phyloP scores from a whole-genome alignment of 2,113 vertebrate species.

The sheep (Ovis aries) region ARS-UI_Ramb_v3.0 NC_056058.1:61458001-61458500 shows the following conservation, averaged over 20 bases:
- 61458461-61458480: neutral
- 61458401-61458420: neutral
- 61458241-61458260: neutral
- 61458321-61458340: neutral
- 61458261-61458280: neutral
- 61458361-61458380: neutral
- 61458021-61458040: neutral
- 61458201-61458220: neutral
- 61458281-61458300: neutral
- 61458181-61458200: neutral
- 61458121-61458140: neutral
- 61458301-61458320: neutral
- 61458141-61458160: neutral
- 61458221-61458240: neutral
- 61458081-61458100: neutral
- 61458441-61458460: neutral
- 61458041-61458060: neutral
- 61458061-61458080: neutral
- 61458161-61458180: neutral
- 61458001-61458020: neutral
- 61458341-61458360: neutral
- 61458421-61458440: neutral
- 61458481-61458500: rapidly evolving
- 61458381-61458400: neutral
- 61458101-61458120: neutral